phyloP scores from a whole-genome alignment of 2,113 vertebrate species.

The Brachirus orientalis region DNA sequence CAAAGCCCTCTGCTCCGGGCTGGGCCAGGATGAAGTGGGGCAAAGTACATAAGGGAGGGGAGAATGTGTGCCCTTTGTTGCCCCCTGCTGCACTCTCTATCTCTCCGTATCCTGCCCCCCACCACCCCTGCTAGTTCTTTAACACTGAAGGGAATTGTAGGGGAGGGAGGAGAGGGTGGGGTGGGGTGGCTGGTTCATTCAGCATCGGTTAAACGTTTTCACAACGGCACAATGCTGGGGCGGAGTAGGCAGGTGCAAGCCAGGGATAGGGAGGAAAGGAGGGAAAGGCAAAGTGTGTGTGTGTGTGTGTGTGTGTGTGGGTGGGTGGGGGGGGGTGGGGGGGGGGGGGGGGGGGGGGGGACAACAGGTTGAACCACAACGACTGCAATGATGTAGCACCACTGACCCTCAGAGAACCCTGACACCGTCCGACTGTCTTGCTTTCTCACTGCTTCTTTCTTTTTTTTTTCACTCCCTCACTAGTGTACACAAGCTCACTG shows the following conservation, averaged over 20 bases:
- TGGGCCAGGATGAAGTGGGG: slow-evolving; percentile 75
- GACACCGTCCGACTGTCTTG: slow-evolving; percentile 50
- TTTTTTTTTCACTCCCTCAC: slow-evolving; percentile 50
- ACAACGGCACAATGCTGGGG: slow-evolving; percentile 86
- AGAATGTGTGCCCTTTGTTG: slow-evolving; percentile 81
- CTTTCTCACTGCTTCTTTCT: slow-evolving; percentile 60
- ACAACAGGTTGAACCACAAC: slow-evolving; percentile 97
- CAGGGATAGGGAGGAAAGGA: slow-evolving; percentile 91
- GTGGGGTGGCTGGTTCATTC: slow-evolving; percentile 88
- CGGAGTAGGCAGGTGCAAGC: slow-evolving; percentile 88
- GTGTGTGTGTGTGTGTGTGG: no score
- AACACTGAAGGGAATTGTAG: slow-evolving; percentile 57
- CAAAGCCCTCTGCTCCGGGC: slow-evolving; percentile 77
- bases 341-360: slow-evolving; percentile 44
- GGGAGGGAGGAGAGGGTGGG: slow-evolving; percentile 31
- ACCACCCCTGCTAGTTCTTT: slow-evolving; percentile 64
- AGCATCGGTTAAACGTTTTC: slow-evolving; percentile 97
- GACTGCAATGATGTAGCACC: slow-evolving; percentile 89
- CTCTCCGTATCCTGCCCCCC: slow-evolving; percentile 73
- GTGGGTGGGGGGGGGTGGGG: slow-evolving; percentile 77
- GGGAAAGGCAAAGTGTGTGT: slow-evolving; percentile 87
- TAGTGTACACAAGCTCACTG: slow-evolving; percentile 57
- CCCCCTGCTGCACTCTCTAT: slow-evolving; percentile 73
- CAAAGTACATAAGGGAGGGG: slow-evolving; percentile 77
- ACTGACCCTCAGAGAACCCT: slow-evolving; percentile 73